A percentile compares a stretch with the other conserved stretches of the same genome.
These are phyloP conservation scores for Hirudinaria manillensis DNA, from an alignment of 2,888 invertebrate genomes.

Conservation along the genomic window DNA sequence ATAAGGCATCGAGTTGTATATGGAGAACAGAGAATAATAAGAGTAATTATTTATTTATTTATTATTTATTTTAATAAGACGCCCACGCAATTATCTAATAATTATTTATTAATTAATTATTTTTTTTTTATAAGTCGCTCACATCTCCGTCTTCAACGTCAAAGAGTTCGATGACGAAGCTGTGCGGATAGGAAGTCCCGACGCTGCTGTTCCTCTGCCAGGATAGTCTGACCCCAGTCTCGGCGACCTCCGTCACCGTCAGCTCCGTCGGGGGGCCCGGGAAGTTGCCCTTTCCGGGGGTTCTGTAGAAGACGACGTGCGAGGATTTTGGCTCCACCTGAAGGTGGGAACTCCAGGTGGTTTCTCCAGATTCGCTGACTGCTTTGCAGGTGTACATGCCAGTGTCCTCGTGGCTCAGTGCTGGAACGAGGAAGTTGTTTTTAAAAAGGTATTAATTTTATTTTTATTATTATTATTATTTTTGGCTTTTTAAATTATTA, in stretches of 20 bases:
- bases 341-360: slow-evolving; percentile 46
- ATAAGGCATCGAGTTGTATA: too few species aligned
- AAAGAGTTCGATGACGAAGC: slow-evolving; percentile 40
- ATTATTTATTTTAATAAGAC: too few species aligned
- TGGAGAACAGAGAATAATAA: too few species aligned
- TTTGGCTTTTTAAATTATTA: too few species aligned
- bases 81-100: too few species aligned
- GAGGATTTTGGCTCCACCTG: slow-evolving; percentile 56
- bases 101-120: too few species aligned
- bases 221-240: slow-evolving; percentile 37
- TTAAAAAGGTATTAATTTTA: too few species aligned
- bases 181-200: slow-evolving; percentile 38
- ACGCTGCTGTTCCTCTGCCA: slow-evolving; percentile 40
- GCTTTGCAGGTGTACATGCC: slow-evolving; percentile 77
- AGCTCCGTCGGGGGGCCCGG: slow-evolving; percentile 39
- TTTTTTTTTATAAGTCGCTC: slow-evolving; percentile 26
- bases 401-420: slow-evolving; percentile 64
- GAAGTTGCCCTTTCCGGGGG: slow-evolving; percentile 41
- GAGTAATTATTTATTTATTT: too few species aligned
- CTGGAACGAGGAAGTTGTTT: background rate
- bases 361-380: slow-evolving; percentile 72
- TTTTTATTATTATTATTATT: too few species aligned
- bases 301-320: slow-evolving; percentile 46
- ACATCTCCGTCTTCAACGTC: slow-evolving; percentile 60
- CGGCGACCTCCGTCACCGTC: slow-evolving; percentile 34